Conservation (phyloP, 2,113 vertebrate genomes). For the Lagopus leucura region DNA sequence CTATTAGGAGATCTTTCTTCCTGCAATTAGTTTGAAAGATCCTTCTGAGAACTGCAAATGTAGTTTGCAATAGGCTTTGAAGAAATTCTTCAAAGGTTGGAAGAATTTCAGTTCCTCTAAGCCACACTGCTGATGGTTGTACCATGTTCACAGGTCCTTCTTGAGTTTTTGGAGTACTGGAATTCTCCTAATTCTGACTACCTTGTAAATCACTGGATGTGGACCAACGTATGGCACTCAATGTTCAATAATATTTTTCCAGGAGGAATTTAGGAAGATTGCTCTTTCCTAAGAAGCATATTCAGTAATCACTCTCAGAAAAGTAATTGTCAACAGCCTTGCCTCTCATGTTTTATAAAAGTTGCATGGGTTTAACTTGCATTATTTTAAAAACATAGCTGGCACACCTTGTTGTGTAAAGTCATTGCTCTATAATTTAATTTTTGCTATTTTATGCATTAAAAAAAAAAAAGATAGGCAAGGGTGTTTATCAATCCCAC, state of each 20-base stretch:
- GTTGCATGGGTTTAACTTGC: not conserved
- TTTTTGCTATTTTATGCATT: not conserved
- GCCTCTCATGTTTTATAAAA: not conserved
- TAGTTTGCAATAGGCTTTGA: not conserved
- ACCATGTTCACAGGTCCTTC: not conserved
- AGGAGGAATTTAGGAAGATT: not conserved
- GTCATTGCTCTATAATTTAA: not conserved
- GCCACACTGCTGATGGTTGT: not conserved
- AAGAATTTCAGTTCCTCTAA: not conserved
- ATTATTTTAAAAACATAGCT: not conserved
- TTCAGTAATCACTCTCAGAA: not conserved
- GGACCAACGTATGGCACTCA: not conserved
- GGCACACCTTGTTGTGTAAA: not conserved
- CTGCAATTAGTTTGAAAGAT: constrained; percentile 5
- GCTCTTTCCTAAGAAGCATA: not conserved
- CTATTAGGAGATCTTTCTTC: not conserved
- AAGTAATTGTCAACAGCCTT: not conserved
- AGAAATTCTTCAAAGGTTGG: not conserved
- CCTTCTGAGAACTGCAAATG: not conserved
- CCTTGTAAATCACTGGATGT: not conserved
- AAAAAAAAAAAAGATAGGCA: not conserved
- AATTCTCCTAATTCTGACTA: not conserved
- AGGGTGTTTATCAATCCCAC: not conserved
- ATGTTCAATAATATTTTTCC: not conserved
- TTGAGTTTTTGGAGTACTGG: not conserved